Evolutionary conservation across 2,797 vertebrate species (phyloP), one percentile per base, ranked within the genome.

Genomic region (Tapirus indicus): DNA sequence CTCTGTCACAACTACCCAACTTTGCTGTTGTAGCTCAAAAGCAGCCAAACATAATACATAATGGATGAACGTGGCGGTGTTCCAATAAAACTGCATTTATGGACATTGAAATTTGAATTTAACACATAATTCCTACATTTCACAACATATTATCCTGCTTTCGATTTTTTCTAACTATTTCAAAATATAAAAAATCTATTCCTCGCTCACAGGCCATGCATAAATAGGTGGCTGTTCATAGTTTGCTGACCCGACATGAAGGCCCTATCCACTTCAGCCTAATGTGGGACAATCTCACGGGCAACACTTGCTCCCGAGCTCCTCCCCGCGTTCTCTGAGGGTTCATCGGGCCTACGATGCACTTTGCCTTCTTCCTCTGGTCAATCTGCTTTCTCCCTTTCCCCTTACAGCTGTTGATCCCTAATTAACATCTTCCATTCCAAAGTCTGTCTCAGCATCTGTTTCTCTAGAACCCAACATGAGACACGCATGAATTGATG

Each of bases 31-130:
- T n/a, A 62, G 9, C 11, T 87, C 10, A 25, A 71, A 94, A 47
- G 14, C 17, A 89, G 12, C 18, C 27, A 64, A 58, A 58, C 2
- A 20, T 71, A 71, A 60, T 32, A 64, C 18, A 95, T 56, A 87
- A 62, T 72, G 5, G 11, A 21, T 84, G 21, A 66, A 20, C 12
- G 21, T 60, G 49, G 17, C 13, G 75, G 9, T 88, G 12, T 77
- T 47, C 8, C n/a, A 90, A 56, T 47, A 58, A 69, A 90, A 16
- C 0, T 41, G 0, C 74, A n/a, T 78, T 93, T 96, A 54, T 80
- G 35, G 6, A 62, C 23, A 35, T 35, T 80, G 38, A 79, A 32
- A 95, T 94, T 32, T 84, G 25, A 91, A 74, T 83, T 72, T 77
- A n/a, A n/a, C 7, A 23, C 56, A 1, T 9, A 64, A 49, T 27